Base-by-base conservation (phyloP, 2,888 invertebrate genomes). In the Calliphora vomitoria region DNA sequence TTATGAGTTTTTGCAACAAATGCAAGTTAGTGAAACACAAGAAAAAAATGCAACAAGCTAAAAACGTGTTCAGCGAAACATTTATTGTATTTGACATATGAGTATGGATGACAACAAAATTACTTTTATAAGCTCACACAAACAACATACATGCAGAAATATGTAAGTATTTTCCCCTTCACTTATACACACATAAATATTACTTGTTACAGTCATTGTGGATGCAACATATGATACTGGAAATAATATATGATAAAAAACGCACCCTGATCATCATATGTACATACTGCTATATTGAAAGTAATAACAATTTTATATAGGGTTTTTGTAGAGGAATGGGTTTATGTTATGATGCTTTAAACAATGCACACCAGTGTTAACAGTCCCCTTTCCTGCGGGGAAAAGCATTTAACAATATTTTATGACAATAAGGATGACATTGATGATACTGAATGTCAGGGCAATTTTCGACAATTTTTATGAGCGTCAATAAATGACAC, bases 11-110 rank as follows among this genome's bases (percentile, higher is more conserved):
- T 38, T 38, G 75, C 58, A 84, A 81, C 53, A 78, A 82, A 76
- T 83, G 66, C 50, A 78, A 72, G 60, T 80, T 75, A 74, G 76
- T 80, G 50, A 35, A 38, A 58, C 62, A 50, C 31, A 35, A 80
- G n/a, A n/a, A 76, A 62, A 83, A 62, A 72, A 82, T 84, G 87
- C 87, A 87, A 87, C 87, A 87, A 87, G 87, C 87, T 84, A 64
- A 78, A 81, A 84, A 74, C 78, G 60, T 78, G 81, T 78, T 53
- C 53, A 53, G 31, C 53, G 44, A 15, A 80, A 83, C 44, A 80
- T 83, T 76, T 71, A 80, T 76, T 79, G 50, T 58, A 72, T 74
- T 74, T 79, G 79, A 82, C 53, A 13, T 50, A 69, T 38, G 60
- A 69, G 72, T 58, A 41, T 50, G 60, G n/a, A 8, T 50, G 60